phyloP scores from a whole-genome alignment of 2,113 vertebrate genomes.

The Hemicordylus capensis region DNA sequence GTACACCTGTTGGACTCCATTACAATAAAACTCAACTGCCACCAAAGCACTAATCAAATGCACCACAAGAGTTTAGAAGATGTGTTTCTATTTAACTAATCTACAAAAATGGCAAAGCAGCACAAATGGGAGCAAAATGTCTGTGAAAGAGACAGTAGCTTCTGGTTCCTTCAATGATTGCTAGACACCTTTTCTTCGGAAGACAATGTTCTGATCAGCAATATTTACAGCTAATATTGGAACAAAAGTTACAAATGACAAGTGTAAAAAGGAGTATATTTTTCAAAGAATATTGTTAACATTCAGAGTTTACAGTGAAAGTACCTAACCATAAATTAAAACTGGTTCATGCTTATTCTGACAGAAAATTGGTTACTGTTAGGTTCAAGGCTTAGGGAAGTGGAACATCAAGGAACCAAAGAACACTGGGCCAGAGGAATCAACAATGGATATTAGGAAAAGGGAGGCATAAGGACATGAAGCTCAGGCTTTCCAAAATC shows the following conservation, averaged over 20 bases:
- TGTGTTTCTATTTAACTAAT: conserved; percentile 34
- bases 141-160: conserved; percentile 62
- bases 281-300: neutral
- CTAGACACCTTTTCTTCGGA: conserved; percentile 53
- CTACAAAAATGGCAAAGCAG: conserved; percentile 18
- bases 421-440: too few relatives aligned
- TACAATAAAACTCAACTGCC: conserved; percentile 34
- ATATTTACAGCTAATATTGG: conserved; percentile 48
- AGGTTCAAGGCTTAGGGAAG: too few relatives aligned
- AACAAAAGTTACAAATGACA: neutral
- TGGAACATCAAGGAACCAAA: too few relatives aligned
- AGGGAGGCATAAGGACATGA: too few relatives aligned
- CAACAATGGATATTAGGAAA: too few relatives aligned
- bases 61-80: conserved; percentile 30
- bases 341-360: neutral
- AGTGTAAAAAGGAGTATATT: neutral
- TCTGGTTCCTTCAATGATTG: conserved; percentile 56
- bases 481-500: too few relatives aligned
- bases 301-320: neutral
- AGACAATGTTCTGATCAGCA: conserved; percentile 63
- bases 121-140: conserved; percentile 32
- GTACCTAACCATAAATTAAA: neutral
- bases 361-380: neutral
- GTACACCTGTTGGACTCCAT: conserved; percentile 43
- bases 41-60: conserved; percentile 51